Evolutionary conservation across 2,113 vertebrate species (phyloP).

Genomic region (Ammodytes dubius): DNA sequence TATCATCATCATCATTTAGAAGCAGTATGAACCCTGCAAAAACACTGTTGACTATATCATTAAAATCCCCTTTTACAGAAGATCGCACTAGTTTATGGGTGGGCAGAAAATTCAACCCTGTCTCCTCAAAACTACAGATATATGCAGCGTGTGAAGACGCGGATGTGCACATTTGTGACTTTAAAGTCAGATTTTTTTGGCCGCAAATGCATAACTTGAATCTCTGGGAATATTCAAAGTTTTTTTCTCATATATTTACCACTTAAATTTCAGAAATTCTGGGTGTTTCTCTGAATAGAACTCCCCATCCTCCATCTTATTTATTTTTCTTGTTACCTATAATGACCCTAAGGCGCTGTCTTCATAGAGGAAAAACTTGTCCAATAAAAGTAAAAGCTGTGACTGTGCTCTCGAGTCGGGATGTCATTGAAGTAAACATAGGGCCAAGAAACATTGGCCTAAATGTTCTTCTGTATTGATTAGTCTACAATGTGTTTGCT

Average conservation of each 20-base stretch:
- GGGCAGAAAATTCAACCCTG: not conserved
- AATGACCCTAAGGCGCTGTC: too few relatives aligned
- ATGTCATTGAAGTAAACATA: not conserved
- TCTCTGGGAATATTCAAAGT: too few relatives aligned
- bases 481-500: not conserved
- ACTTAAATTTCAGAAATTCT: too few relatives aligned
- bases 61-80: not conserved
- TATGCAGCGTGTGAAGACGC: too few relatives aligned
- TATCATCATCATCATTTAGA: not conserved
- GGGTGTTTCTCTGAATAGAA: too few relatives aligned
- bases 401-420: not conserved
- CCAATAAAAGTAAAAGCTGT: not conserved
- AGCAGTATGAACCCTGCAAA: conserved; percentile 12
- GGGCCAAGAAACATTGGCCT: not conserved
- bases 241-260: too few relatives aligned
- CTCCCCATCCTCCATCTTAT: too few relatives aligned
- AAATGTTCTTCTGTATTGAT: conserved; percentile 20
- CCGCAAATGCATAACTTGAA: too few relatives aligned
- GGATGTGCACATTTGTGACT: too few relatives aligned
- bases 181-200: too few relatives aligned
- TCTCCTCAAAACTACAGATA: not conserved
- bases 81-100: not conserved
- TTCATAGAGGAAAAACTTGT: too few relatives aligned
- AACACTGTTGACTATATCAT: not conserved
- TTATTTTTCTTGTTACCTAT: too few relatives aligned